phyloP scores from a whole-genome alignment of 2,888 invertebrate genomes.

The Tachina fera region DNA sequence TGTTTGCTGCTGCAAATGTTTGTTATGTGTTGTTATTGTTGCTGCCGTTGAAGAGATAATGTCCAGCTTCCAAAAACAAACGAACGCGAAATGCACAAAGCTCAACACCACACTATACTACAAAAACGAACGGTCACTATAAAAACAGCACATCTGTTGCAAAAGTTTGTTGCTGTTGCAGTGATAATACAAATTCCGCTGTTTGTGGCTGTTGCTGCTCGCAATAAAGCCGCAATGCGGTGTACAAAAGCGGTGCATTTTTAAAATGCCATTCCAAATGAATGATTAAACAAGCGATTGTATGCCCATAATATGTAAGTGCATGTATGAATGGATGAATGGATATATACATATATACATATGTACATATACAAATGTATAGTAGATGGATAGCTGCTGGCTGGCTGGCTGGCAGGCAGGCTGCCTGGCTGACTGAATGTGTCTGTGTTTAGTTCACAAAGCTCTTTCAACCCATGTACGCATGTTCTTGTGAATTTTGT shows the following conservation, averaged over 20 bases:
- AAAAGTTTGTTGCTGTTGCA: slow-evolving; percentile 52
- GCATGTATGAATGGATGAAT: slow-evolving; percentile 2
- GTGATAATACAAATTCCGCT: slow-evolving; percentile 70
- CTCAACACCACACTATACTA: slow-evolving; percentile 39
- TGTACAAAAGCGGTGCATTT: slow-evolving; percentile 70
- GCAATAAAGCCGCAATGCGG: slow-evolving; percentile 49
- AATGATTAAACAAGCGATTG: slow-evolving; percentile 71
- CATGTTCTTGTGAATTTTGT: slow-evolving; percentile 36
- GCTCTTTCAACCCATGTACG: not conserved
- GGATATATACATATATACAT: not conserved
- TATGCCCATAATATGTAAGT: slow-evolving; percentile 60
- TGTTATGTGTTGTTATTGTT: slow-evolving; percentile 59
- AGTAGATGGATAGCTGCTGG: not conserved
- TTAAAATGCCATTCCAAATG: slow-evolving; percentile 70
- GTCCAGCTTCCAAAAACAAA: slow-evolving; percentile 50
- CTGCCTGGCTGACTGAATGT: not conserved
- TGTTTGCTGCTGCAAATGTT: slow-evolving; percentile 23
- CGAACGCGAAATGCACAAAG: slow-evolving; percentile 36
- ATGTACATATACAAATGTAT: too few relatives aligned
- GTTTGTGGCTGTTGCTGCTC: slow-evolving; percentile 49
- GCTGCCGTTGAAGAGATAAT: slow-evolving; percentile 63
- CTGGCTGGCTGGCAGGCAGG: not conserved
- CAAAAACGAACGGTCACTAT: slow-evolving; percentile 1
- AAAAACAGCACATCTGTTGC: slow-evolving; percentile 67
- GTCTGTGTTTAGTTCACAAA: slow-evolving; percentile 9